Evolutionary conservation across 2,888 invertebrate species (phyloP).

Genomic region (Mimas tiliae): DNA sequence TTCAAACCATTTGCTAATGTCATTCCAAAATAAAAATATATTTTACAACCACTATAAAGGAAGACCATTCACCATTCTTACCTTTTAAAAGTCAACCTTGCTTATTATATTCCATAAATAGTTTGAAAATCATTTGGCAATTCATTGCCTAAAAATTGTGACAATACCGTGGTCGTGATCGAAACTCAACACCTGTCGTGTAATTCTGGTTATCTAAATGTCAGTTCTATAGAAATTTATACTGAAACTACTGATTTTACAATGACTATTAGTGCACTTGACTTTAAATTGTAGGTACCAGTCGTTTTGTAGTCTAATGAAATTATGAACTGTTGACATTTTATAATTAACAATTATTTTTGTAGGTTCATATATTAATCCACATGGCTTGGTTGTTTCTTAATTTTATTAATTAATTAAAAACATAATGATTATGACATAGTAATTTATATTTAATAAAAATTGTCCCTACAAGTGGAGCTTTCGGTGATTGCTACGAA

Average conservation of each 20-base stretch:
- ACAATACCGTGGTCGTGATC: slow-evolving; percentile 35
- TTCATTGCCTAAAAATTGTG: slow-evolving; percentile 50
- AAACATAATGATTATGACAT: too few species aligned
- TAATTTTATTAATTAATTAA: too few species aligned
- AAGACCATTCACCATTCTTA: slow-evolving; percentile 42
- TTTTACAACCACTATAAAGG: slow-evolving; percentile 37
- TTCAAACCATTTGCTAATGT: slow-evolving; percentile 41
- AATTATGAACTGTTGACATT: background rate
- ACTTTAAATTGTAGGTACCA: too few species aligned
- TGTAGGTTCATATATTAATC: background rate
- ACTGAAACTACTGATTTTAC: too few species aligned
- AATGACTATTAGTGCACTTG: too few species aligned
- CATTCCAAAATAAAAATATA: slow-evolving; percentile 40
- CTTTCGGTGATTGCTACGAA: too few species aligned
- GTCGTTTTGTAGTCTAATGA: background rate
- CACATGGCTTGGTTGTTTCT: too few species aligned
- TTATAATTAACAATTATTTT: slow-evolving; percentile 5
- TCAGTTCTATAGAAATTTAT: background rate
- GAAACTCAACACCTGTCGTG: slow-evolving; percentile 10
- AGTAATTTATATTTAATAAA: too few species aligned
- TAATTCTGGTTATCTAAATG: slow-evolving; percentile 16
- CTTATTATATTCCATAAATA: slow-evolving; percentile 56
- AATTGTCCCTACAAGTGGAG: too few species aligned
- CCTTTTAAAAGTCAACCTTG: slow-evolving; percentile 50
- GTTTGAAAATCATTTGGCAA: slow-evolving; percentile 49